Base-by-base conservation (phyloP, 2,888 invertebrate genomes). In the Noctua janthe region DNA sequence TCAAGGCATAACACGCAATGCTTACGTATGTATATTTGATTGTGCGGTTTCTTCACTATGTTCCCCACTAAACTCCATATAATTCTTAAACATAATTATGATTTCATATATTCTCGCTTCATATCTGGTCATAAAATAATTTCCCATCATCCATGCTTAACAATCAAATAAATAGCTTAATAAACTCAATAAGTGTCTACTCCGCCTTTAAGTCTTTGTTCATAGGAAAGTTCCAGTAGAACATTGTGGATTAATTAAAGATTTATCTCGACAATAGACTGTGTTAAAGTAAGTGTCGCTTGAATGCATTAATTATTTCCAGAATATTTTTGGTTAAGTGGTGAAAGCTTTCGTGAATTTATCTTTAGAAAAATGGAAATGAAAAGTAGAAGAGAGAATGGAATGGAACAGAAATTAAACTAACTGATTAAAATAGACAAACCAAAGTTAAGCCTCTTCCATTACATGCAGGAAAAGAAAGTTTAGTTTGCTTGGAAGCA, bases 221-320 rank as follows among this genome's bases (percentile, higher is more conserved):
- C 73, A 66, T 39, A 47, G 23, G 15, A n/a, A 75, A 87, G 51
- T 73, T 80, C 29, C 54, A 59, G 43, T 70, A 15, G 51, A 81
- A 71, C 76, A 66, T 59, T 69, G 71, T 49, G 20, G 51, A 72
- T 85, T 85, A 78, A 85, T 85, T 86, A 76, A 88, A 85, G 74
- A 88, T 82, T 74, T 85, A 78, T 85, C 69, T 85, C 17, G 17
- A 81, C 70, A 78, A 67, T 88, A 76, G 43, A 76, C 64, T 67
- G 39, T 23, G 56, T 62, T 76, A 69, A 83, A 74, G 56, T 75
- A 82, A 71, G 59, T 75, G 62, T 85, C 56, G 35, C 69, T 70
- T 75, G 67, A 77, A 54, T 51, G 8, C 43, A 64, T 71, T 69
- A 69, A 69, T 79, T 83, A 70, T 81, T 59, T 74, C 6, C 20